phyloP scores from a whole-genome alignment of 2,797 vertebrate species.

The Prunella strophiata region DNA sequence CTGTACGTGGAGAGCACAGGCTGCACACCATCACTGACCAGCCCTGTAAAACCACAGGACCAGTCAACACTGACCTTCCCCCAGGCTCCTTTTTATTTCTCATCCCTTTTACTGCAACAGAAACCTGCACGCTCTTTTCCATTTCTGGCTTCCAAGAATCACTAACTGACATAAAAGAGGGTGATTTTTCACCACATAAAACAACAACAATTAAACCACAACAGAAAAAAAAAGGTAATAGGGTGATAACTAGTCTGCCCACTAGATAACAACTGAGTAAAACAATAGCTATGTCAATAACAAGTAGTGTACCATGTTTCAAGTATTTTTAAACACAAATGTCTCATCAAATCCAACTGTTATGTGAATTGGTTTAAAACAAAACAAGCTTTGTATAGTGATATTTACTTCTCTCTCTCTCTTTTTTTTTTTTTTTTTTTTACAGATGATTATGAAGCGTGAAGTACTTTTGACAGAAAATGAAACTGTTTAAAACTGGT shows the following conservation, averaged over 20 bases:
- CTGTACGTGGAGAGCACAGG: fast-evolving
- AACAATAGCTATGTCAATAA: neutral
- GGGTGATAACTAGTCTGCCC: neutral
- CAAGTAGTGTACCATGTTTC: neutral
- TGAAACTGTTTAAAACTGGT: neutral
- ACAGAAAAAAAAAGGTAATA: neutral
- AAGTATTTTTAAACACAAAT: neutral
- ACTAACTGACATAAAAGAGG: neutral
- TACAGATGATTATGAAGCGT: neutral
- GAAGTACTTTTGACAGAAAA: neutral
- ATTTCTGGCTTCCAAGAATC: neutral
- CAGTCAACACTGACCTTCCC: neutral
- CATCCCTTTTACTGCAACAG: neutral
- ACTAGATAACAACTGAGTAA: neutral
- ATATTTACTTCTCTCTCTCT: neutral
- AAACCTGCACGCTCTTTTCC: neutral
- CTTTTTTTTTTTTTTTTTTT: neutral
- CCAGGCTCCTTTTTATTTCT: neutral
- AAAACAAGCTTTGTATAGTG: neutral
- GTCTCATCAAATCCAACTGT: neutral
- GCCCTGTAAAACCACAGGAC: neutral
- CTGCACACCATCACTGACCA: neutral
- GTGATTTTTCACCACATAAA: neutral
- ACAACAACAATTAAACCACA: neutral
- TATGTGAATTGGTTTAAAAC: neutral